Percentiles rank a stretch among this genome's conserved stretches.
These are phyloP conservation scores for Cariama cristata DNA, from an alignment of 2,113 vertebrate species.

Conservation along the genomic window DNA sequence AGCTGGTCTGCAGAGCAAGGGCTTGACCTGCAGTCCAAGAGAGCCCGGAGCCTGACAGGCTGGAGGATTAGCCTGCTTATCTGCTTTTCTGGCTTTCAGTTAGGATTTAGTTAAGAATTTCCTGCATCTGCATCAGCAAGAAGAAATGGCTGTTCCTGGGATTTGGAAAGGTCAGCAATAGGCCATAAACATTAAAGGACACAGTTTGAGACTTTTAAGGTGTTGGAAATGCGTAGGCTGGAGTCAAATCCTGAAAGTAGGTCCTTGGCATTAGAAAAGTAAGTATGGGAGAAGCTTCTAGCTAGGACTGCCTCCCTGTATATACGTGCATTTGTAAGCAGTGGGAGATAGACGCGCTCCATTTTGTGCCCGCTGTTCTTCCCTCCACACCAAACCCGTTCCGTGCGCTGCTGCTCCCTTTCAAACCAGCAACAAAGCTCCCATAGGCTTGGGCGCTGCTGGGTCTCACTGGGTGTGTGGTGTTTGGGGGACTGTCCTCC, in stretches of 20 bases:
- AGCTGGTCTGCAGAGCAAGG: slow-evolving; percentile 40
- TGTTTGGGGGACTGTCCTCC: neutral
- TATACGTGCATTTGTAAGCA: neutral
- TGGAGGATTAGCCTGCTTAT: slow-evolving; percentile 64
- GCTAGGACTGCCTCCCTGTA: neutral
- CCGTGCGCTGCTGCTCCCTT: neutral
- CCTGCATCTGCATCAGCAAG: slow-evolving; percentile 56
- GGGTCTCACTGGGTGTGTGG: neutral
- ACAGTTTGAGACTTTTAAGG: slow-evolving; percentile 32
- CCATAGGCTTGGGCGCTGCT: accelerated
- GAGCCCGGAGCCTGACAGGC: slow-evolving; percentile 12
- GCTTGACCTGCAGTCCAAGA: neutral
- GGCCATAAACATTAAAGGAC: slow-evolving; percentile 48
- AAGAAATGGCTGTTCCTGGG: neutral
- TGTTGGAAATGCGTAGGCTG: neutral
- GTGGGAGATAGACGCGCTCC: neutral
- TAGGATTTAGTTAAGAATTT: slow-evolving; percentile 63
- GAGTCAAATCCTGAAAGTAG: slow-evolving; percentile 15
- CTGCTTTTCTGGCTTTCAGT: slow-evolving; percentile 44
- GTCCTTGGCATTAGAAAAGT: neutral
- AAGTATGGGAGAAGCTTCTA: neutral
- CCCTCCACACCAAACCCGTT: neutral
- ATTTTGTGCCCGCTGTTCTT: neutral
- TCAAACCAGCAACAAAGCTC: neutral
- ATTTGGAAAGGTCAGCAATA: slow-evolving; percentile 18